Percentiles rank a stretch among this genome's conserved stretches.
Evolutionary conservation across 2,113 vertebrate genomes (phyloP).

Genomic region (Prolemur simus): DNA sequence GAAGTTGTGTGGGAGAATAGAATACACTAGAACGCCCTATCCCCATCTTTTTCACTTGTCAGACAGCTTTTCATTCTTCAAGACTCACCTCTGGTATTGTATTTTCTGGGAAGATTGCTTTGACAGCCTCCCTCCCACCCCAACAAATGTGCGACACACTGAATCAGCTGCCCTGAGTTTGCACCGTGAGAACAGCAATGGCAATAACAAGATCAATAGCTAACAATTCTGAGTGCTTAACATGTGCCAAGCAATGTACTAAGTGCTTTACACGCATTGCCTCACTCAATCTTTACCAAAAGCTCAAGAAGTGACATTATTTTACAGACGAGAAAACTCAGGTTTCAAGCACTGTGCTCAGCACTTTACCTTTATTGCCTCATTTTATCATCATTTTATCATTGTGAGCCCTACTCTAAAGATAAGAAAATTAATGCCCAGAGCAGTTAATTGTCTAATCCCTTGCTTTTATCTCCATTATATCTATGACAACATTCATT

Average conservation of each 20-base stretch:
- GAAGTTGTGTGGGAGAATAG: background rate
- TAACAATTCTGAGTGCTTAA: background rate
- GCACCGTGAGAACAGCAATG: background rate
- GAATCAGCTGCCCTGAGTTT: background rate
- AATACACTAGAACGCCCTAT: background rate
- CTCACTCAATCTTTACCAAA: background rate
- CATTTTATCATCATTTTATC: conserved; percentile 40
- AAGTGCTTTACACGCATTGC: background rate
- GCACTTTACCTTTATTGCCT: conserved; percentile 14
- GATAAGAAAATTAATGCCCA: conserved; percentile 5
- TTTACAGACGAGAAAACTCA: conserved; percentile 42
- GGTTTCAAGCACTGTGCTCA: background rate
- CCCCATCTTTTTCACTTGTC: background rate
- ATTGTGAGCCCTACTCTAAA: background rate
- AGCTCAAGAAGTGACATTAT: background rate
- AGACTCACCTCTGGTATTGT: background rate
- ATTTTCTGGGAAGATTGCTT: background rate
- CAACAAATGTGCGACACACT: background rate
- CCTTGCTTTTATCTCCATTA: background rate
- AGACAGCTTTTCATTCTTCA: background rate
- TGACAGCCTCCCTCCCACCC: background rate
- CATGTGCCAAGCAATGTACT: background rate
- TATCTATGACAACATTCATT: conserved; percentile 1
- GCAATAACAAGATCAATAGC: background rate
- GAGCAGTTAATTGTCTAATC: background rate